Conservation (phyloP, 1,140 invertebrate species). For the Asobara japonica region DNA sequence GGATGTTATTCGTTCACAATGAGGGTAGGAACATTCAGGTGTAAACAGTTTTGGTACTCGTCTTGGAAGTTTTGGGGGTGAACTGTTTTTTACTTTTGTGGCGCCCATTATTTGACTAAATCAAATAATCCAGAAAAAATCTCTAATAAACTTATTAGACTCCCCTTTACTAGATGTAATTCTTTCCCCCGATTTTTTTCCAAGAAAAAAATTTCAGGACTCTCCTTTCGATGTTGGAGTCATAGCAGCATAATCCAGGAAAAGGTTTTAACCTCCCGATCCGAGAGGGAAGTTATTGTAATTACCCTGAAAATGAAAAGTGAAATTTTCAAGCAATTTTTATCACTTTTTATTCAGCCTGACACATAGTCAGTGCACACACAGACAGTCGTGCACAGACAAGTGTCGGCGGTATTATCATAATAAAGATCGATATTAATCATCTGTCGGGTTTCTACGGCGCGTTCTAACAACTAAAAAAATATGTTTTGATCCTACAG, state of each 20-base stretch:
- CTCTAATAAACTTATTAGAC: background rate
- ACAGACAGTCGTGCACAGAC: background rate
- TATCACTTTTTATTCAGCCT: too few species aligned
- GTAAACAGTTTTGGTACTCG: too few species aligned
- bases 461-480: background rate
- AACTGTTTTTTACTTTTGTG: too few species aligned
- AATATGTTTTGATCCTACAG: background rate
- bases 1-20: too few species aligned
- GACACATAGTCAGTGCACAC: conserved; percentile 6
- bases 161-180: background rate
- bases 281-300: too few species aligned
- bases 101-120: too few species aligned
- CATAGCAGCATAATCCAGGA: conserved; percentile 9
- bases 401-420: background rate
- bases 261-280: too few species aligned
- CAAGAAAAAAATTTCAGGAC: background rate
- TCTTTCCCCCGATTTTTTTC: background rate
- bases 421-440: background rate
- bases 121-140: too few species aligned
- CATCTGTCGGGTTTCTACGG: background rate
- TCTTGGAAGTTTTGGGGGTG: background rate
- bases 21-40: too few species aligned
- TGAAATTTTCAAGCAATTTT: too few species aligned
- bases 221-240: background rate
- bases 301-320: too few species aligned